Conservation (phyloP, 37 sponge, comb jelly and placozoan species). For the Haliclona indistincta region DNA sequence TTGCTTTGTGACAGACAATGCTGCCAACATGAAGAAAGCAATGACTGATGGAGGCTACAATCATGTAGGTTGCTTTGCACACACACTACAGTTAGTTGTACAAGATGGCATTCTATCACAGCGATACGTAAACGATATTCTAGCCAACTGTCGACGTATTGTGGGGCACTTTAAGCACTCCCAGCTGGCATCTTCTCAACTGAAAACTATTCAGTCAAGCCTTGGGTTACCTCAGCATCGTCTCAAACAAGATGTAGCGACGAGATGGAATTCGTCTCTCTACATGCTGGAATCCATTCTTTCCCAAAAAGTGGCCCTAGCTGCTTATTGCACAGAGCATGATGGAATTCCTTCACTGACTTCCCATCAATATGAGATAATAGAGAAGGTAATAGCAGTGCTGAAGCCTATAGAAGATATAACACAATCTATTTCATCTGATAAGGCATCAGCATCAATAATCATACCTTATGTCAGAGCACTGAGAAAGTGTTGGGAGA, state of each 20-base stretch:
- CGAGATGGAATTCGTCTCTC: constrained; percentile 18
- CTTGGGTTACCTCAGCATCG: constrained; percentile 24
- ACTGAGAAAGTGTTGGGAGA: not conserved
- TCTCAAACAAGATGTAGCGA: constrained; percentile 26
- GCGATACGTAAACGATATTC: constrained; percentile 23
- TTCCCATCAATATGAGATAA: not conserved
- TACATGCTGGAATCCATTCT: constrained; percentile 16
- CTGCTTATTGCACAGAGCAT: constrained; percentile 9
- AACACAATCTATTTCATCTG: constrained; percentile 19
- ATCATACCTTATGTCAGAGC: constrained; percentile 12
- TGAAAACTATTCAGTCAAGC: constrained; percentile 15
- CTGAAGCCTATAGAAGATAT: constrained; percentile 9
- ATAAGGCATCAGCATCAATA: not conserved
- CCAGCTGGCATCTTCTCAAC: not conserved
- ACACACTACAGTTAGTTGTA: constrained; percentile 43
- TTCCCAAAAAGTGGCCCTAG: constrained; percentile 26
- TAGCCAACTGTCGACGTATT: constrained; percentile 38
- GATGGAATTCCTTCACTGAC: constrained; percentile 1
- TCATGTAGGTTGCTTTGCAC: constrained; percentile 47
- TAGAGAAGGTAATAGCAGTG: not conserved
- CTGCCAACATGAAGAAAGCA: constrained; percentile 44
- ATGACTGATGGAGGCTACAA: constrained; percentile 16
- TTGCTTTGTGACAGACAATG: constrained; percentile 33
- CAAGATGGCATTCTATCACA: constrained; percentile 51
- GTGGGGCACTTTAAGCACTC: constrained; percentile 54